A percentile compares a stretch with the other conserved stretches of the same genome.
phyloP scores from a whole-genome alignment of 2,888 invertebrate genomes.

The Drosophila cyrtoloma region DNA sequence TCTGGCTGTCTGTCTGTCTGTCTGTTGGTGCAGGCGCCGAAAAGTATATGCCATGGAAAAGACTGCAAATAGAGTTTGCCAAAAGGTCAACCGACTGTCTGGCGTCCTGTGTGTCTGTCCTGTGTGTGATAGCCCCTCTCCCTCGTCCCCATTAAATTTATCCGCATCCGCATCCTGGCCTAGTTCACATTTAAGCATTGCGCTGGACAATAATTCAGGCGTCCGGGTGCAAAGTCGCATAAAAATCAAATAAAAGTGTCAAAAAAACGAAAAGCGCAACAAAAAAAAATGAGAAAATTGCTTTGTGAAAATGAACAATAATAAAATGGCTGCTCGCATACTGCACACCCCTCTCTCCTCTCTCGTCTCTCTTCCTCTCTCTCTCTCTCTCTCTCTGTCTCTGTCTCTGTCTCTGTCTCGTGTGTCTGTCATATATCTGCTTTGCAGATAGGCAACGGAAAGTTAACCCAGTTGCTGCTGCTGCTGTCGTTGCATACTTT shows the following conservation, averaged over 20 bases:
- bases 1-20: slow-evolving; percentile 28
- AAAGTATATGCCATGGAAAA: slow-evolving; percentile 37
- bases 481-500: slow-evolving; percentile 20
- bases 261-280: slow-evolving; percentile 31
- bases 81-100: slow-evolving; percentile 56
- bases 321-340: slow-evolving; percentile 41
- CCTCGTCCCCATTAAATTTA: slow-evolving; percentile 16
- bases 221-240: slow-evolving; percentile 61
- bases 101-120: slow-evolving; percentile 16
- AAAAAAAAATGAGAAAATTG: slow-evolving; percentile 17
- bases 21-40: slow-evolving; percentile 49
- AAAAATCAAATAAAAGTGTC: slow-evolving; percentile 77
- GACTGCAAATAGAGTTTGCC: slow-evolving; percentile 55
- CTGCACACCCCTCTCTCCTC: background rate
- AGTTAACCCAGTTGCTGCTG: slow-evolving; percentile 64
- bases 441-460: slow-evolving; percentile 26
- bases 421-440: background rate
- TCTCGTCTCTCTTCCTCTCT: background rate
- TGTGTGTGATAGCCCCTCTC: background rate
- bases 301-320: slow-evolving; percentile 52
- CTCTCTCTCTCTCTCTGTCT: background rate
- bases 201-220: slow-evolving; percentile 72
- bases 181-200: slow-evolving; percentile 73
- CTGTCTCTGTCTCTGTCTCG: too few species aligned
- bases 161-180: slow-evolving; percentile 62